Evolutionary conservation across 2,113 vertebrate genomes (phyloP).

Genomic region (Gambusia affinis): DNA sequence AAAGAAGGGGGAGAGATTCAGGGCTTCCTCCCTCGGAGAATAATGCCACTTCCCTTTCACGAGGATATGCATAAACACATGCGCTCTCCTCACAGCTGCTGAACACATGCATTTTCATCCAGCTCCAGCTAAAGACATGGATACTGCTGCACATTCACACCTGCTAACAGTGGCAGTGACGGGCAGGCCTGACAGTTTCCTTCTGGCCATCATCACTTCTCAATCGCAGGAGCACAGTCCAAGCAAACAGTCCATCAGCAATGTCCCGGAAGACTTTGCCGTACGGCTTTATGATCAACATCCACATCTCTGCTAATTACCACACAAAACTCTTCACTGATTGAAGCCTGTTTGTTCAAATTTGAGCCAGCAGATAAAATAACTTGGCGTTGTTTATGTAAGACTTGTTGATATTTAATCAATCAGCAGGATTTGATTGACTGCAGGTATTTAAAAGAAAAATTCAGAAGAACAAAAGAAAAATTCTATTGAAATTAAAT

Average conservation of each 20-base stretch:
- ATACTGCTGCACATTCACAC: conserved; percentile 57
- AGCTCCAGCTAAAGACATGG: conserved; percentile 23
- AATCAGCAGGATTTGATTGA: neutral
- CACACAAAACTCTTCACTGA: conserved; percentile 54
- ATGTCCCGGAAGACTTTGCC: conserved; percentile 44
- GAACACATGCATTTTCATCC: conserved; percentile 56
- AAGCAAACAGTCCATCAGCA: conserved; percentile 77
- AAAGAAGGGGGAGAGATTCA: conserved; percentile 32
- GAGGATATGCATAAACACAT: conserved; percentile 36
- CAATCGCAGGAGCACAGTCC: conserved; percentile 62
- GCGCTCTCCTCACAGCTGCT: conserved; percentile 48
- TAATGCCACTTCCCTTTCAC: conserved; percentile 28
- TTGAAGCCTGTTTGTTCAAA: conserved; percentile 44
- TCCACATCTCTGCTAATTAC: conserved; percentile 48
- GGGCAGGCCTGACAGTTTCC: conserved; percentile 65
- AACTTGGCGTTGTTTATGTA: neutral
- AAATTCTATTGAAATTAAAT: neutral
- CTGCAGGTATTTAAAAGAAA: too few relatives aligned
- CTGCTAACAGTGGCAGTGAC: conserved; percentile 64
- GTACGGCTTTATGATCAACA: conserved; percentile 61
- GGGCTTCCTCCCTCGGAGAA: conserved; percentile 42
- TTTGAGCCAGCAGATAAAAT: conserved; percentile 18
- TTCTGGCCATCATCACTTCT: conserved; percentile 67
- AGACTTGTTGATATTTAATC: neutral
- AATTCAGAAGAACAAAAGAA: too few relatives aligned